phyloP scores from a whole-genome alignment of 2,888 invertebrate species.

The Pollenia amentaria region DNA sequence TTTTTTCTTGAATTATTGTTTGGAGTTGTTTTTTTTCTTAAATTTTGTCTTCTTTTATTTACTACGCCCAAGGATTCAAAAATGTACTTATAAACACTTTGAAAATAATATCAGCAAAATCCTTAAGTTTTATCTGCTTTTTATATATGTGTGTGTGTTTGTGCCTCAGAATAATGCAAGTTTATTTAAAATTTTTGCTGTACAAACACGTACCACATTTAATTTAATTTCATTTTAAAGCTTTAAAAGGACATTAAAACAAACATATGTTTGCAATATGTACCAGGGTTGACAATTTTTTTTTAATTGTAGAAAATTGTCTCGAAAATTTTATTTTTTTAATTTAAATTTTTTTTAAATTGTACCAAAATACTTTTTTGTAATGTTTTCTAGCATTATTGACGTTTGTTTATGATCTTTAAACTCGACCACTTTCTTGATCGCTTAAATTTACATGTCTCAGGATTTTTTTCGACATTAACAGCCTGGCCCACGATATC shows the following conservation, averaged over 20 bases:
- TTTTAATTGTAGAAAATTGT: too few species aligned
- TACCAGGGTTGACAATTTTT: too few species aligned
- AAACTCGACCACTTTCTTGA: too few species aligned
- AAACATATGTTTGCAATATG: not conserved
- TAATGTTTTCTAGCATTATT: too few species aligned
- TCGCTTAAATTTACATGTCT: too few species aligned
- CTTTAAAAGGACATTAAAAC: conserved; percentile 15
- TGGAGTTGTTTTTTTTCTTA: conserved; percentile 4
- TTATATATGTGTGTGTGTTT: not conserved
- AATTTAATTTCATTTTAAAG: conserved; percentile 9
- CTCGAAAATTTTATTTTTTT: too few species aligned
- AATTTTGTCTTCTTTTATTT: not conserved
- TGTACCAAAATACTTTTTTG: too few species aligned
- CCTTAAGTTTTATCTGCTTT: conserved; percentile 18
- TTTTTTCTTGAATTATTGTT: conserved; percentile 5
- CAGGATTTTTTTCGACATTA: too few species aligned
- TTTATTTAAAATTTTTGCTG: conserved; percentile 11
- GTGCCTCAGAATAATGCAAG: conserved; percentile 21
- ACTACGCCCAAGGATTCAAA: conserved; percentile 50
- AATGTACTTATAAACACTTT: conserved; percentile 28
- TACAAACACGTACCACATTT: not conserved
- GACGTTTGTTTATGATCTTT: too few species aligned
- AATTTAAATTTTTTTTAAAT: too few species aligned
- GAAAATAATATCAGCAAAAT: conserved; percentile 10
- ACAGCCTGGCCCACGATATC: too few species aligned